phyloP scores from a whole-genome alignment of 2,888 invertebrate genomes.

The Nipponacmea schrenckii region DNA sequence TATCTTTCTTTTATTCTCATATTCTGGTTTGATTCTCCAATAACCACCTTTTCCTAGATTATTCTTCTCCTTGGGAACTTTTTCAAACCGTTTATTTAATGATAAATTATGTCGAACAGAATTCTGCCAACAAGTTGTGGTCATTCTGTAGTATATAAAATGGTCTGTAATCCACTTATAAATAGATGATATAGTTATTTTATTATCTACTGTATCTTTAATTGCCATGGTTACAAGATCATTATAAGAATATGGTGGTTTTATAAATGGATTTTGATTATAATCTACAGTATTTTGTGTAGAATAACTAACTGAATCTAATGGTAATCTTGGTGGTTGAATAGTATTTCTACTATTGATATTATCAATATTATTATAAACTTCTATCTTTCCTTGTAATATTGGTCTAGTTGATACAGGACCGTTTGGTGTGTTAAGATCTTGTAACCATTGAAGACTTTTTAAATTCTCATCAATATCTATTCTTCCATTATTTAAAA shows the following conservation, averaged over 20 bases:
- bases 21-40: conserved; percentile 6
- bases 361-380: too few relatives aligned
- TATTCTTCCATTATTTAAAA: background rate
- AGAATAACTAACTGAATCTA: too few relatives aligned
- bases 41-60: background rate
- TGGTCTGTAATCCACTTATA: background rate
- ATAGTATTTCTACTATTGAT: too few relatives aligned
- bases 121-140: background rate
- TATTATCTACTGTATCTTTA: background rate
- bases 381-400: too few relatives aligned
- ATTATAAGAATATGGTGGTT: background rate
- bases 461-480: conserved; percentile 7
- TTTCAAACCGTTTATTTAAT: background rate
- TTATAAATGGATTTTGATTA: background rate
- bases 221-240: background rate
- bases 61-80: background rate
- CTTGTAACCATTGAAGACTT: background rate
- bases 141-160: background rate
- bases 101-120: background rate
- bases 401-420: too few relatives aligned
- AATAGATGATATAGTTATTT: background rate
- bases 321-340: too few relatives aligned
- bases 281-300: background rate
- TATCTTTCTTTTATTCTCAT: too few relatives aligned
- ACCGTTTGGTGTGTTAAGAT: background rate